A percentile compares a stretch with the other conserved stretches of the same genome.
Evolutionary conservation across 2,888 invertebrate genomes (phyloP).

Genomic region (Perdita meconis): DNA sequence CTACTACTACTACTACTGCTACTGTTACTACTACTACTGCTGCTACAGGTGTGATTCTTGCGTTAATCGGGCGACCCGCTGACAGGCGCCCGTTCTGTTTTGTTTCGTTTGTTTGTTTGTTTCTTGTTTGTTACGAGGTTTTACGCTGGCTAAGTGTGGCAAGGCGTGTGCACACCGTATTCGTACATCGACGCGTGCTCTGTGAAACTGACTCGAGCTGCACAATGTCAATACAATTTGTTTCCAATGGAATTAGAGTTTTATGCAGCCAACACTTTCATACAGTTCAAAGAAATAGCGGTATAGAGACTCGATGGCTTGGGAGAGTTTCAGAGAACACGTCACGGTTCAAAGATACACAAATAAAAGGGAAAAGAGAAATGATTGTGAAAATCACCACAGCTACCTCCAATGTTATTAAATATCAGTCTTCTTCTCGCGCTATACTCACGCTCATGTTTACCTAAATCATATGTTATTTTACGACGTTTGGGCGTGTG

Average conservation of each 20-base stretch:
- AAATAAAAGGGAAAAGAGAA: conserved; percentile 41
- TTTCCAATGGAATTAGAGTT: background rate
- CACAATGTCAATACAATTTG: background rate
- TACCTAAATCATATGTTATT: conserved; percentile 60
- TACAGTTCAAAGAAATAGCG: background rate
- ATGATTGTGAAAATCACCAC: conserved; percentile 78
- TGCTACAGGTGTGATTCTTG: conserved; percentile 65
- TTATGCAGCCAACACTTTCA: background rate
- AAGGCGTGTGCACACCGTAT: conserved; percentile 47
- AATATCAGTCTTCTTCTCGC: conserved; percentile 80
- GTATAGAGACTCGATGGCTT: background rate
- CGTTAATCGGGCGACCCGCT: conserved; percentile 54
- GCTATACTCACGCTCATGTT: conserved; percentile 70
- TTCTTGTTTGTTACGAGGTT: conserved; percentile 78
- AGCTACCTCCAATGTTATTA: conserved; percentile 81
- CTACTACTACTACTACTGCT: conserved; percentile 61
- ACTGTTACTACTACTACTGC: conserved; percentile 61
- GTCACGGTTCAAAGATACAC: conserved; percentile 15
- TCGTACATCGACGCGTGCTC: conserved; percentile 17
- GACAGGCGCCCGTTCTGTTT: conserved; percentile 68
- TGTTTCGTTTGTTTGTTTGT: conserved; percentile 76
- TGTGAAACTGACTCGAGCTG: conserved; percentile 12
- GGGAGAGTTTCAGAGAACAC: background rate
- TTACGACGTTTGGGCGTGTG: conserved; percentile 38
- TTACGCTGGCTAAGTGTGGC: conserved; percentile 68